Evolutionary conservation across 1,140 invertebrate genomes (phyloP), one percentile per base, ranked within the genome.

Genomic region (Heliconius melpomene): DNA sequence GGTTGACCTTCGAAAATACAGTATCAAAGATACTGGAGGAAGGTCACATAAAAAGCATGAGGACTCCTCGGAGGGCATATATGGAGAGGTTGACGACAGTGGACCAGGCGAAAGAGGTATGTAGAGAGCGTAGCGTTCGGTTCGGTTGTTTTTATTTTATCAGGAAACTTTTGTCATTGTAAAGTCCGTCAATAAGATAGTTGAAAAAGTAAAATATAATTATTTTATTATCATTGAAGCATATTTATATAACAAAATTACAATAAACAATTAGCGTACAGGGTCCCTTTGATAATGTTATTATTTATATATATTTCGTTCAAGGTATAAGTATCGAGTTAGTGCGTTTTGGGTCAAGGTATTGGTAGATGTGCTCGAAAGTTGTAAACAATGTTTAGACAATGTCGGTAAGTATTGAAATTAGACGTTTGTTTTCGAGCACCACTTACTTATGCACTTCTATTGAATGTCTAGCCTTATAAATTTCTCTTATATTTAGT

Each of bases 321-420:
- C 86, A 87, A 87, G 86, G 86, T 79, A 74, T n/a, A 78, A 32
- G 16, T 83, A 85, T 83, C 80, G 81, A 82, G 79, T 72, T 79
- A 75, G 80, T 74, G 80, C 46, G 74, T 84, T 81, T 83, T 83
- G 80, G 83, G 86, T 87, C 84, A 87, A 85, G 86, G 86, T 57
- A 57, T n/a, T 57, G n/a, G 52, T 54, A 50, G 82, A 85, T 85
- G 78, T 83, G 80, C 84, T 84, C 79, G 79, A 87, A 84, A 85
- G 80, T 77, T 82, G 78, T 86, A 84, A 85, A 81, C 80, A 82
- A 81, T 81, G 75, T 78, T 78, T 81, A 81, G 80, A 81, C 76
- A 81, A 36, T 78, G 54, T 74, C 54, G 18, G 38, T 23, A 20
- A 74, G 75, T 78, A 78, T 81, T 81, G 77, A 70, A 83, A 83